phyloP scores from a whole-genome alignment of 1,140 invertebrate species.

The Drosophila bocqueti region DNA sequence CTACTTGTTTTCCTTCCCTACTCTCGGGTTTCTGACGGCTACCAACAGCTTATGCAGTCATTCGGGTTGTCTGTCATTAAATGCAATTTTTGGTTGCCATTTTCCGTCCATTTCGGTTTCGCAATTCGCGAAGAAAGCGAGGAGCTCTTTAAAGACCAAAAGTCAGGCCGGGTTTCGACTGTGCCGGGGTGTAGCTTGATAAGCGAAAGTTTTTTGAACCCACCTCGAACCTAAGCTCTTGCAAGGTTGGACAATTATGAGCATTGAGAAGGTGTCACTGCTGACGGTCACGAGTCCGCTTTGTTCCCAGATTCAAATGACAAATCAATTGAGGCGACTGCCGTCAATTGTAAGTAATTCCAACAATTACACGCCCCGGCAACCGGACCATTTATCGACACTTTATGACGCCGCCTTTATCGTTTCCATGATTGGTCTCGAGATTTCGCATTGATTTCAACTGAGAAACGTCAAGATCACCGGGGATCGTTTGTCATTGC shows the following conservation, averaged over 20 bases:
- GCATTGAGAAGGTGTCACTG: constrained; percentile 41
- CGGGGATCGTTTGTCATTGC: constrained; percentile 66
- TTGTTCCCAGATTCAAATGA: constrained; percentile 48
- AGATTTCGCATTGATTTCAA: constrained; percentile 65
- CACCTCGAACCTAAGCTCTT: constrained; percentile 32
- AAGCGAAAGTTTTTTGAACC: constrained; percentile 80
- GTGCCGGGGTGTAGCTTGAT: constrained; percentile 56
- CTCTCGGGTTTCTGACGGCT: constrained; percentile 25
- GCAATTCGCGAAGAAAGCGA: constrained; percentile 65
- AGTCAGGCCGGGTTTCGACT: constrained; percentile 57
- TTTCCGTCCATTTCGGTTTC: constrained; percentile 56
- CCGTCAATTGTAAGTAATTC: constrained; percentile 50
- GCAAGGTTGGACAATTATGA: constrained; percentile 66
- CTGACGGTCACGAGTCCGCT: constrained; percentile 38
- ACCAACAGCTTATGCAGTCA: constrained; percentile 22
- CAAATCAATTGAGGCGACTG: constrained; percentile 46
- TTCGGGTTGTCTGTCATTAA: constrained; percentile 61
- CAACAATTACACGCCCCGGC: constrained; percentile 60
- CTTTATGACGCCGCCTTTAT: constrained; percentile 19
- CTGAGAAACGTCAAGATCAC: constrained; percentile 40
- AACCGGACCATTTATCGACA: constrained; percentile 43
- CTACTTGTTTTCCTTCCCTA: constrained; percentile 38
- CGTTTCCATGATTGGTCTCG: constrained; percentile 2
- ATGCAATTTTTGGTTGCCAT: constrained; percentile 63
- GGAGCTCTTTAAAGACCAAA: constrained; percentile 50